Base-by-base conservation (phyloP, 2,797 vertebrate species). In the Huso huso region DNA sequence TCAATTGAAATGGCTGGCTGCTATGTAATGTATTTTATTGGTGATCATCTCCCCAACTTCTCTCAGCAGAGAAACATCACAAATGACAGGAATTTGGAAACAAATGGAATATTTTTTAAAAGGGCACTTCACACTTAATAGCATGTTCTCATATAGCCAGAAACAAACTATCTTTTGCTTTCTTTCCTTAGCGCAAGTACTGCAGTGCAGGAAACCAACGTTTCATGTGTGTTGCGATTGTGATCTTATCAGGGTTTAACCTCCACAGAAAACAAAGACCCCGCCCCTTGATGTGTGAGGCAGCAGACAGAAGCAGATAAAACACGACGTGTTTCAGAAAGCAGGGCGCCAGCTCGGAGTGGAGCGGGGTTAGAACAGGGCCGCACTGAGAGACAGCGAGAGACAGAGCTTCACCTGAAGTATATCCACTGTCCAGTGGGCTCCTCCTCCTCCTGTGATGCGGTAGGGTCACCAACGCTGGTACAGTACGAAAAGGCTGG, bases 321-420 rank as follows among this genome's bases (percentile, higher is more conserved):
- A 64, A 1, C 10, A 63, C 64, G 68, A 62, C 63, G 10, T 37
- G 37, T 5, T 37, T 37, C 37, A 37, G 37, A 37, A 37, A 37
- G 37, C 37, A 37, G 37, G 37, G 37, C 4, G 13, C n/a, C 64
- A 66, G 10, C n/a, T 23, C 51, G 15, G 48, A 10, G 15, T 15
- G 51, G 51, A 61, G 37, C 37, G 4, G 37, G 37, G 37, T 37
- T 37, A 50, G 23, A 50, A 51, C 62, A 8, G 37, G 55, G 49
- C 18, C 37, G 13, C 37, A 4, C 37, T 5, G 37, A 37, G n/a
- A n/a, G 37, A 37, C 37, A 37, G 37, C 37, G 78, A 73, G 78
- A 73, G 73, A 77, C 79, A 84, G 76, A 63, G 67, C 69, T 73
- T 93, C 91, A 93, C 92, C 92, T 93, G 89, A 89, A 84, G 73